These are phyloP conservation scores for Sinotaia quadrata DNA, from an alignment of 2,888 invertebrate genomes.

Conservation along the genomic window DNA sequence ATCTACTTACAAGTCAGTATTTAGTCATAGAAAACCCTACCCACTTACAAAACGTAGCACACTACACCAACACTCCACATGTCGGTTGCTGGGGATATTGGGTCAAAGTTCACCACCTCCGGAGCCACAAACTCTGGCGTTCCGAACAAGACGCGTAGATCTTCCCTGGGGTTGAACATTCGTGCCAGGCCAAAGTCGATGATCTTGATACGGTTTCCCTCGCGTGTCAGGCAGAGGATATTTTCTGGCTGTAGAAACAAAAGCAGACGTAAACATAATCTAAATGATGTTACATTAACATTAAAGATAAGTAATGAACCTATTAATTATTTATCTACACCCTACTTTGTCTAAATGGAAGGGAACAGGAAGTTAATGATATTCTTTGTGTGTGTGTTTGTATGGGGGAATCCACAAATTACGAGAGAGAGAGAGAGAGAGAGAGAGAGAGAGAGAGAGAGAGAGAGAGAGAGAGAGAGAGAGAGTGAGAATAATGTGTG, in stretches of 20 bases:
- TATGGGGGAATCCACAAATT: too few relatives aligned
- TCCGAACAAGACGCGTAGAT: slow-evolving; percentile 90
- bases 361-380: too few relatives aligned
- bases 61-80: slow-evolving; percentile 99
- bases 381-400: too few relatives aligned
- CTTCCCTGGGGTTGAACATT: slow-evolving; percentile 91
- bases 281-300: not conserved
- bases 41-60: slow-evolving; percentile 94
- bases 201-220: slow-evolving; percentile 98
- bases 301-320: too few relatives aligned
- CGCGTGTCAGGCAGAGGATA: slow-evolving; percentile 93
- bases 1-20: too few relatives aligned
- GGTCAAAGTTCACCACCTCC: slow-evolving; percentile 98
- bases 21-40: too few relatives aligned
- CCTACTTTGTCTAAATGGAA: too few relatives aligned
- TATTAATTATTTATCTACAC: too few relatives aligned
- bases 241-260: slow-evolving; percentile 92
- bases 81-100: slow-evolving; percentile 94
- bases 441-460: too few relatives aligned
- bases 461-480: too few relatives aligned
- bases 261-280: not conserved
- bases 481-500: too few relatives aligned
- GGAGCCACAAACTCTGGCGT: slow-evolving; percentile 99
- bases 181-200: slow-evolving; percentile 98
- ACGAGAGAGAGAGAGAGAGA: too few relatives aligned